Percentiles rank a stretch among this genome's conserved stretches.
These are phyloP conservation scores for Tineola bisselliella DNA, from an alignment of 2,888 invertebrate species.

Conservation along the genomic window DNA sequence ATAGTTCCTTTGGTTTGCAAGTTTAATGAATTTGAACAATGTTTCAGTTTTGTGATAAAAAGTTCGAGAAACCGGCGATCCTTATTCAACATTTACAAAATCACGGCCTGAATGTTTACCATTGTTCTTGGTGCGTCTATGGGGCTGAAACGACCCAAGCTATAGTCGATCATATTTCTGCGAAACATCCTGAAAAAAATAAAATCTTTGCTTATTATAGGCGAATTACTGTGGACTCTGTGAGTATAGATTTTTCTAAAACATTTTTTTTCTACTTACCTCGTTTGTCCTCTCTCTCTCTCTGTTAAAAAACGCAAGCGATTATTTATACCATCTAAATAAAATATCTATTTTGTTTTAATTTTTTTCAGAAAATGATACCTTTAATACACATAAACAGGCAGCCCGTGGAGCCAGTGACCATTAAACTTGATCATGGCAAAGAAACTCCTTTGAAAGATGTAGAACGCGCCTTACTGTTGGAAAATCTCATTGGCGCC, in stretches of 20 bases:
- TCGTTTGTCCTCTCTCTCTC: too few relatives aligned
- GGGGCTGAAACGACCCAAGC: constrained; percentile 44
- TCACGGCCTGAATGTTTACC: constrained; percentile 52
- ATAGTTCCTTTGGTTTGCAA: too few relatives aligned
- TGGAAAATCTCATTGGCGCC: constrained; percentile 46
- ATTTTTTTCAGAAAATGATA: too few relatives aligned
- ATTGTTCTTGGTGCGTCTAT: constrained; percentile 51
- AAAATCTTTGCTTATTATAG: constrained; percentile 52
- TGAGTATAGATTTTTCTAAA: constrained; percentile 20
- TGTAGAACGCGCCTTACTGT: constrained; percentile 48
- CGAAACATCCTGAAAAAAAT: constrained; percentile 47
- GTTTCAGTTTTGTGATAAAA: constrained; percentile 34
- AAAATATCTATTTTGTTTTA: too few relatives aligned
- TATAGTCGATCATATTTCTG: constrained; percentile 42
- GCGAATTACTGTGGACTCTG: constrained; percentile 38
- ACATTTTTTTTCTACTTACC: too few relatives aligned
- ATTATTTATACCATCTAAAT: too few relatives aligned
- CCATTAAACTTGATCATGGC: constrained; percentile 23
- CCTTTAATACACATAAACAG: constrained; percentile 41
- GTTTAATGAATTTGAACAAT: too few relatives aligned
- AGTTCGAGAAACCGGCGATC: constrained; percentile 27
- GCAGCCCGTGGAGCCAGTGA: constrained; percentile 29
- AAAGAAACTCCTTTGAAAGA: constrained; percentile 43
- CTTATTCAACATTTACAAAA: constrained; percentile 39
- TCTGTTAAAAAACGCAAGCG: too few relatives aligned